These are phyloP conservation scores for Psammodynastes pulverulentus DNA, from an alignment of 2,113 vertebrate species.

Conservation along the genomic window DNA sequence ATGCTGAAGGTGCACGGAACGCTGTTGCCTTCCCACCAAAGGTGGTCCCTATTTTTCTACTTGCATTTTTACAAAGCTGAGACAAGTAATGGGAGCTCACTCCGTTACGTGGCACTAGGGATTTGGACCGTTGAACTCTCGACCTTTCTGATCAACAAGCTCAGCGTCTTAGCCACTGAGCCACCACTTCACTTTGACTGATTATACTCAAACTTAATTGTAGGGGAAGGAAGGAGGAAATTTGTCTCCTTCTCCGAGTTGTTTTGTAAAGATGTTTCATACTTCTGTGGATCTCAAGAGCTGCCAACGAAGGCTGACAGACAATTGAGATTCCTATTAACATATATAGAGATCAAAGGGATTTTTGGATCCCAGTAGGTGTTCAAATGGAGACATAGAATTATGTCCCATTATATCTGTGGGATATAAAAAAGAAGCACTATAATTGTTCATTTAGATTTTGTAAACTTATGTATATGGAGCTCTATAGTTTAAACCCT, in stretches of 20 bases:
- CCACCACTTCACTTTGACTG: too few species aligned
- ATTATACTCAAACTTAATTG: neutral
- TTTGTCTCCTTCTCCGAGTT: neutral
- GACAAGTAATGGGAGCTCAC: too few species aligned
- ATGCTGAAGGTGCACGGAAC: too few species aligned
- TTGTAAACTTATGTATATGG: neutral
- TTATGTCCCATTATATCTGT: neutral
- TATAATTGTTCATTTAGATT: too few species aligned
- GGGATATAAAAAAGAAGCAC: neutral
- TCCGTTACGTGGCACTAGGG: too few species aligned
- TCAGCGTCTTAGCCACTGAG: too few species aligned
- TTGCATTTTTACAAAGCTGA: too few species aligned
- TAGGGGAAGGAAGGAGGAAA: neutral
- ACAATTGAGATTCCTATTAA: neutral
- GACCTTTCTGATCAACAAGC: too few species aligned
- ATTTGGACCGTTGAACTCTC: too few species aligned
- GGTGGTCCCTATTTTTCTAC: too few species aligned
- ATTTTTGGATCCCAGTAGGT: neutral
- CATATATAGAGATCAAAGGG: neutral
- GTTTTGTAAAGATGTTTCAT: neutral
- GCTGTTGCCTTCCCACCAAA: too few species aligned
- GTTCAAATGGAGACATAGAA: neutral
- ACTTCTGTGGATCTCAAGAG: neutral
- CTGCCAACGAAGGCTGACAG: neutral
- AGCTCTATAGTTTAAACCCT: neutral